Evolutionary conservation across 2,888 invertebrate genomes (phyloP).

Genomic region (Syrphus vitripennis): DNA sequence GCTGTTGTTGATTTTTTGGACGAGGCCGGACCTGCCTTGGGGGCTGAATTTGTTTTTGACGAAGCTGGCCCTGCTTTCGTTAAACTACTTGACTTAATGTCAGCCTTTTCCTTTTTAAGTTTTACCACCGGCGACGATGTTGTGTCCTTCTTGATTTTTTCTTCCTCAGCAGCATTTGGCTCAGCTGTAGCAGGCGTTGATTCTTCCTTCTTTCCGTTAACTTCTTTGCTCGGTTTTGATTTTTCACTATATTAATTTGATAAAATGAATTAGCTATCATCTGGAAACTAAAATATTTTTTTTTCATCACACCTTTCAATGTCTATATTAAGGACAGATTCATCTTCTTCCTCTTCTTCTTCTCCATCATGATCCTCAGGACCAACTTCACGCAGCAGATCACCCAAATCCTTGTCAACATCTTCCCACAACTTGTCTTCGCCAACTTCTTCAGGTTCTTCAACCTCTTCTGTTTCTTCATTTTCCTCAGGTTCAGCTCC

Average conservation of each 20-base stretch:
- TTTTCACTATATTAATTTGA: constrained; percentile 82
- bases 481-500: constrained; percentile 85
- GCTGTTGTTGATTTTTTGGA: constrained; percentile 15
- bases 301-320: constrained; percentile 81
- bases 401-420: constrained; percentile 91
- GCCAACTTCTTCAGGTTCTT: constrained; percentile 82
- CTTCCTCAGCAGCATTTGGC: constrained; percentile 61
- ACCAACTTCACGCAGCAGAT: constrained; percentile 87
- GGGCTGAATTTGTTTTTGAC: background rate
- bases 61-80: constrained; percentile 5
- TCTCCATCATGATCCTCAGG: constrained; percentile 84
- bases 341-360: constrained; percentile 87
- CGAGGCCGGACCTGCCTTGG: constrained; percentile 16
- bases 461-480: constrained; percentile 55
- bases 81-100: constrained; percentile 68
- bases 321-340: constrained; percentile 82
- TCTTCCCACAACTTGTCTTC: constrained; percentile 91
- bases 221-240: constrained; percentile 77
- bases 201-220: constrained; percentile 80
- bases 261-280: constrained; percentile 82
- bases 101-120: constrained; percentile 71
- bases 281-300: constrained; percentile 72
- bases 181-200: constrained; percentile 77
- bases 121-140: constrained; percentile 40
- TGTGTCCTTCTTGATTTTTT: constrained; percentile 69